Conservation (phyloP, 2,888 invertebrate species). For the Petrolisthes manimaculis region DNA sequence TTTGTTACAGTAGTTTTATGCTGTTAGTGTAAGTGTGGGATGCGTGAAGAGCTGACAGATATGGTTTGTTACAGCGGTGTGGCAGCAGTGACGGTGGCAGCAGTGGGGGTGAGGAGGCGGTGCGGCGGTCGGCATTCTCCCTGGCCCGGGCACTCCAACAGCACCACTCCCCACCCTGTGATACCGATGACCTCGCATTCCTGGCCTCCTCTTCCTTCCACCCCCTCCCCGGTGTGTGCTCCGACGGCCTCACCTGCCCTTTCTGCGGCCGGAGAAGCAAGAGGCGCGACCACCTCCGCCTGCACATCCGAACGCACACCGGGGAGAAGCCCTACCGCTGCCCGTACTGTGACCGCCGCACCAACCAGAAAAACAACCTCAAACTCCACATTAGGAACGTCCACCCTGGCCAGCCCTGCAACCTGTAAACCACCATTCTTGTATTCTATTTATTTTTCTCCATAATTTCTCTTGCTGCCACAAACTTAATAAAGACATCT, state of each 20-base stretch:
- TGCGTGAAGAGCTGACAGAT: conserved; percentile 11
- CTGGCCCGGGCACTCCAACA: conserved; percentile 40
- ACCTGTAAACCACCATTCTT: conserved; percentile 21
- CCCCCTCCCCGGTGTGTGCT: conserved; percentile 13
- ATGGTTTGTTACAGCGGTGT: conserved; percentile 32
- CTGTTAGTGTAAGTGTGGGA: not conserved
- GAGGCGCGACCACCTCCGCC: conserved; percentile 60
- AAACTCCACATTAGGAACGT: conserved; percentile 64
- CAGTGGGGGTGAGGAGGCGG: not conserved
- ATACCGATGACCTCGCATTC: conserved; percentile 29
- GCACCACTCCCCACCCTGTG: not conserved
- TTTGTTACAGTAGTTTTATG: not conserved
- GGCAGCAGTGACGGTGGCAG: conserved; percentile 2
- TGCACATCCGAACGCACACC: conserved; percentile 64
- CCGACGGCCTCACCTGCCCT: conserved; percentile 54
- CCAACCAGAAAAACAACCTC: conserved; percentile 65
- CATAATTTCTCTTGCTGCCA: not conserved
- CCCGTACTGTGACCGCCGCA: conserved; percentile 64
- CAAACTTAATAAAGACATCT: conserved; percentile 4
- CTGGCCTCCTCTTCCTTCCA: conserved; percentile 31
- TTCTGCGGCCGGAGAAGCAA: conserved; percentile 62
- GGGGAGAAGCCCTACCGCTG: conserved; percentile 65
- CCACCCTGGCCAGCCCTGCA: conserved; percentile 58
- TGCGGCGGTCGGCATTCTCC: not conserved
- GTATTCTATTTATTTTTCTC: not conserved